Conservation (phyloP, 2,113 vertebrate genomes). For the Limanda limanda region DNA sequence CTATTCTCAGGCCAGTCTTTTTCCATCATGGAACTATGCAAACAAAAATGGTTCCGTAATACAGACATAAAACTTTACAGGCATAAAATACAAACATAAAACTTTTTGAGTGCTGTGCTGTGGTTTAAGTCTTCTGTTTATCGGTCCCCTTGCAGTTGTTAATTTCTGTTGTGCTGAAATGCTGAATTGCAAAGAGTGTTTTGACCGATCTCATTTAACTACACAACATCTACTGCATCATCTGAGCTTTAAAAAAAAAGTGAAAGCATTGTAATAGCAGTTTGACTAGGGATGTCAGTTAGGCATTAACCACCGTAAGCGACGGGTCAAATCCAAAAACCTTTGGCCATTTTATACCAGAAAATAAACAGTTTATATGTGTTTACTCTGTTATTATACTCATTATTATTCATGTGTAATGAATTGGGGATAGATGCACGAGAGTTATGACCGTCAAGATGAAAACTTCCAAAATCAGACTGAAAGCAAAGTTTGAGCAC, state of each 20-base stretch:
- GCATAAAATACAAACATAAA: neutral
- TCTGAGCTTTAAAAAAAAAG: neutral
- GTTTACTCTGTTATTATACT: too few species aligned
- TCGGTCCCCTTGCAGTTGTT: neutral
- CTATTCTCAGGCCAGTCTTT: neutral
- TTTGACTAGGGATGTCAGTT: neutral
- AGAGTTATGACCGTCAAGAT: too few species aligned
- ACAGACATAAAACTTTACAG: neutral
- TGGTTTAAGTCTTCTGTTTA: neutral
- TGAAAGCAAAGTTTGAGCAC: too few species aligned
- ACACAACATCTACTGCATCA: neutral
- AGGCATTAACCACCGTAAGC: too few species aligned
- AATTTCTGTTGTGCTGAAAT: neutral
- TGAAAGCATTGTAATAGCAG: neutral
- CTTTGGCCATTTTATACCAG: too few species aligned
- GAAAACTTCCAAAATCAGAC: too few species aligned
- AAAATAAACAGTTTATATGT: too few species aligned
- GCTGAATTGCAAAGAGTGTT: neutral
- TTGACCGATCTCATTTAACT: neutral
- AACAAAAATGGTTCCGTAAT: neutral
- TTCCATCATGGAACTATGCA: neutral
- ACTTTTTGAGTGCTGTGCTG: neutral
- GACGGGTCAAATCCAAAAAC: too few species aligned
- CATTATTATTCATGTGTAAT: too few species aligned
- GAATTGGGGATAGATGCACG: too few species aligned